A percentile compares a stretch with the other conserved stretches of the same genome.
Evolutionary conservation across 2,888 invertebrate species (phyloP).

Genomic region (Chloroclysta siterata): DNA sequence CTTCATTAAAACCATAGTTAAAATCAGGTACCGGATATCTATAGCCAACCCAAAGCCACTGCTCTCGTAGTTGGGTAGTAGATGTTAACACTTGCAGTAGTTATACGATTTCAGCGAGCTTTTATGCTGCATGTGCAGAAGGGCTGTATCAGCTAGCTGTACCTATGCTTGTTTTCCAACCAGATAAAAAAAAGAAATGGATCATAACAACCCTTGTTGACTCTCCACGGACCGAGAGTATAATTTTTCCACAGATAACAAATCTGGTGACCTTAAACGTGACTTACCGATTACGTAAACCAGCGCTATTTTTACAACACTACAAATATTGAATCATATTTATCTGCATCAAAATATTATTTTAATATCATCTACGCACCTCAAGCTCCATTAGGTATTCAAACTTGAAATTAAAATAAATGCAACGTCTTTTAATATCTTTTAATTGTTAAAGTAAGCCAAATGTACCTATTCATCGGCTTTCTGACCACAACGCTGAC

Average conservation of each 20-base stretch:
- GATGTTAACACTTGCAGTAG: no score
- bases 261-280: constrained; percentile 22
- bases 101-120: no score
- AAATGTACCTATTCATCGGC: no score
- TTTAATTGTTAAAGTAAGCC: no score
- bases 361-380: constrained; percentile 4
- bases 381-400: not conserved
- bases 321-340: constrained; percentile 21
- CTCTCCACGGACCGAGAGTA: not conserved
- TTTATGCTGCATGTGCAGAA: no score
- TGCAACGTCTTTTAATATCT: no score
- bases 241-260: constrained; percentile 20
- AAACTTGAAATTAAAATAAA: not conserved
- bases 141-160: no score
- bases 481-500: no score
- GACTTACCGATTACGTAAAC: constrained; percentile 7
- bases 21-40: no score
- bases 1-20: no score
- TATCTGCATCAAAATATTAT: constrained; percentile 17
- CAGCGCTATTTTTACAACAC: constrained; percentile 15
- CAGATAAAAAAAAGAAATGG: not conserved
- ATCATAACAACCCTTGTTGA: not conserved
- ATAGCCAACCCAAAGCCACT: no score
- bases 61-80: no score
- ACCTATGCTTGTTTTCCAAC: not conserved